Base-by-base conservation (phyloP, 2,888 invertebrate species). In the Drymonia ruficornis region DNA sequence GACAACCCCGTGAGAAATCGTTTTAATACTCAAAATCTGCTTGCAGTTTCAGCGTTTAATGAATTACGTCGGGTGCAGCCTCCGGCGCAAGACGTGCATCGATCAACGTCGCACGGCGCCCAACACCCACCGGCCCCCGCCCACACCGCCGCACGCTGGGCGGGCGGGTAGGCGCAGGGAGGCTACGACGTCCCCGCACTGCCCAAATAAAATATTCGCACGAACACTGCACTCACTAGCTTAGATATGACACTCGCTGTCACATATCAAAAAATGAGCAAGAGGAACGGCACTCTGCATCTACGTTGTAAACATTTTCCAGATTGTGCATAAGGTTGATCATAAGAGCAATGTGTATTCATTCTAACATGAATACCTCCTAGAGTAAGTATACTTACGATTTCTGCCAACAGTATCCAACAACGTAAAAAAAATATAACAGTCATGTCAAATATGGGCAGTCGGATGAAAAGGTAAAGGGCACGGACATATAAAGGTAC, bases 1-100 rank as follows among this genome's bases (percentile, higher is more conserved):
- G 89, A 87, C 88, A 84, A 83, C 84, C 83, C 86, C 87, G 87
- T 89, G 91, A 91, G 91, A 89, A 91, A 91, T 91, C 86, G 91
- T 88, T 91, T 91, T 91, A 90, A 91, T 91, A 88, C 90, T 87
- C 90, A 91, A 91, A 91, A 90, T 89, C 91, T 90, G 89, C 89
- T 86, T 87, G 89, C 89, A 91, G 91, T 89, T 90, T 89, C 89
- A 91, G 82, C 89, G 89, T 91, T 91, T 92, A 92, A 92, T 92
- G 91, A 92, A 92, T 92, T 91, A 92, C 91, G 90, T 89, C 86
- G 91, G 89, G 85, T 89, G 91, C 93, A 91, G 91, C 90, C 92
- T 90, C 93, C 90, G 93, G 93, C 93, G 93, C 93, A 94, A 94
- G 94, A 94, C 93, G 93, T 93, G 93, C 93, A 94, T 94, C 94